Evolutionary conservation across 2,113 vertebrate genomes (phyloP), one percentile per base, ranked within the genome.

Genomic region (Petaurus breviceps): DNA sequence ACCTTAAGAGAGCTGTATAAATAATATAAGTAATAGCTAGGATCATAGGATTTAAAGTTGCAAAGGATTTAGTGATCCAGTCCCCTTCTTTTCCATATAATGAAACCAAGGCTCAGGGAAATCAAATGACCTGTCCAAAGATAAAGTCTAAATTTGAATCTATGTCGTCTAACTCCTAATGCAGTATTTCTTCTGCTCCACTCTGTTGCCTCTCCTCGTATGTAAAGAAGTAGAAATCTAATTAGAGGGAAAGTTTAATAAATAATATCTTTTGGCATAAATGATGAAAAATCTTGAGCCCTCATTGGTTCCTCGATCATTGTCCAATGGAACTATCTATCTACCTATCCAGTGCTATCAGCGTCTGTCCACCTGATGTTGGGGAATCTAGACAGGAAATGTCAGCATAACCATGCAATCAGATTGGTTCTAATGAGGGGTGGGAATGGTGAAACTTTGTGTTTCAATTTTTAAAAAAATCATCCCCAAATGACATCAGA

Each of bases 391-490:
- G 68, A 51, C 8, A 96, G 49, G 96, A 94, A 55, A 61, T 93
- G 68, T 89, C 96, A 92, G 94, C 68, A 5, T 77, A 94, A 28
- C 77, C 57, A 95, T 8, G 91, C 24, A 84, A 96, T 23, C 92
- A 54, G 92, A 90, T 52, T 91, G 37, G 46, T 93, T 96, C 55
- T 96, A 92, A 14, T 95, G n/a, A n/a, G 43, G 31, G 37, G 61
- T 94, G 50, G 95, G 51, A 97, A 93, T 28, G 43, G n/a, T 93
- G 95, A 96, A 90, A 93, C 89, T 25, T 94, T 93, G 61, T 25
- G 11, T 95, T 84, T 77, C 95, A 3, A 93, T 77, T 96, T 90
- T 57, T 31, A 16, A 37, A 68, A 90, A 47, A 89, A 22, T 49
- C 5, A 84, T 43, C 19, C 16, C n/a, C 68, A 84, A 43, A 43